Evolutionary conservation across 2,888 invertebrate genomes (phyloP).

Genomic region (Idaea biselata): DNA sequence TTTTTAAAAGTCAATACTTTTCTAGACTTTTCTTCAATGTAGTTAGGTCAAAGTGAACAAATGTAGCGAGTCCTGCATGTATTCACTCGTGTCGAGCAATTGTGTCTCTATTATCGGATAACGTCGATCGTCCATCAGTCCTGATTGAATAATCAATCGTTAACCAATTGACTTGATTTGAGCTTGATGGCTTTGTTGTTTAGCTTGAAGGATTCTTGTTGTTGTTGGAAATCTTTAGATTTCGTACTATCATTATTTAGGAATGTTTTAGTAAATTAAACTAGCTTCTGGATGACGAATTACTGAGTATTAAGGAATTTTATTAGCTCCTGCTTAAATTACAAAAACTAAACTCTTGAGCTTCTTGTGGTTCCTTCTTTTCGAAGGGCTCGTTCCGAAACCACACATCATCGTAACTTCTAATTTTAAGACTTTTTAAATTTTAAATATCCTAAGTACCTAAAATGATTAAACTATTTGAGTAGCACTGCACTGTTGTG

Average conservation of each 20-base stretch:
- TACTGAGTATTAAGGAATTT: not conserved
- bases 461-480: too few relatives aligned
- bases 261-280: not conserved
- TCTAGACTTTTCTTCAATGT: too few relatives aligned
- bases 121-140: conserved; percentile 72
- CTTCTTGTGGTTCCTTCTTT: too few relatives aligned
- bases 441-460: too few relatives aligned
- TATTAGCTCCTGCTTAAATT: too few relatives aligned
- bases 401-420: too few relatives aligned
- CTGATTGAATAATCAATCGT: conserved; percentile 79
- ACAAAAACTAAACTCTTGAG: too few relatives aligned
- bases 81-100: conserved; percentile 29
- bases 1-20: too few relatives aligned
- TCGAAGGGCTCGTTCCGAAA: too few relatives aligned
- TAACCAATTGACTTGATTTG: conserved; percentile 75
- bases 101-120: conserved; percentile 71
- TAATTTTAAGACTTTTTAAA: too few relatives aligned
- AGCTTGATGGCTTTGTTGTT: not conserved
- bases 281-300: not conserved
- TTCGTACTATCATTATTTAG: not conserved
- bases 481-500: too few relatives aligned
- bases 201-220: not conserved
- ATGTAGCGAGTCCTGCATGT: conserved; percentile 27
- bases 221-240: not conserved
- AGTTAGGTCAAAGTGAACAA: conserved; percentile 7